Base-by-base conservation (phyloP, 2,113 vertebrate species). In the Nansenia antarctica region DNA sequence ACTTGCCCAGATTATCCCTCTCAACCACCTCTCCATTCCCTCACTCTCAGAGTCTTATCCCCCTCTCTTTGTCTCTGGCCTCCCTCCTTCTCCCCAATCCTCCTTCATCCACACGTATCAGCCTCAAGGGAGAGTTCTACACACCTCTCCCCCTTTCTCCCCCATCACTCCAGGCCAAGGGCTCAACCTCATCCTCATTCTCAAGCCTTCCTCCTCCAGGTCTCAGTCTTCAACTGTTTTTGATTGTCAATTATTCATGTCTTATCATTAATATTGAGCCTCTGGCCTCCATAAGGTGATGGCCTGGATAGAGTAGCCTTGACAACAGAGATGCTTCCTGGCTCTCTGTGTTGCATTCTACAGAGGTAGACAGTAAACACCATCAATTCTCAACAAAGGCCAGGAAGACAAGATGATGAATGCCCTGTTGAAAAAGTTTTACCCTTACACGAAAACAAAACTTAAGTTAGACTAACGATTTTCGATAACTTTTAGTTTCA, bases 351-450 rank as follows among this genome's bases (percentile, higher is more conserved):
- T 54, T 27, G 62, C 54, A 49, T 42, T 60, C 54, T 45, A 53
- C 37, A 60, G 34, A 18, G 9, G 39, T 60, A 76, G 70, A 72
- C 27, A 69, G 45, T 52, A 65, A 55, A 34, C 12, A 24, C 1
- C 22, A 82, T 78, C n/a, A 72, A 86, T 86, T 73, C 34, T 80
- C 65, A 59, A 82, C 77, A 34, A 49, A 65, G 30, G 30, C 9
- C 30, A 34, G 35, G n/a, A 24, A 22, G n/a, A 53, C 7, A 15
- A 8, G 35, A 14, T 7, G 35, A 14, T 7, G 3, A 42, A 45
- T 18, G 5, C 15, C 2, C 39, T 34, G 26, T 26, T 26, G 20
- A 31, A 9, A 30, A 29, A 31, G 64, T 55, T 57, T 57, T 15
- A 39, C 37, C 9, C 52, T 37, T n/a, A 42, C n/a, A 55, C n/a